Evolutionary conservation across 2,797 vertebrate species (phyloP).

Genomic region (Oreonectes daqikongensis): DNA sequence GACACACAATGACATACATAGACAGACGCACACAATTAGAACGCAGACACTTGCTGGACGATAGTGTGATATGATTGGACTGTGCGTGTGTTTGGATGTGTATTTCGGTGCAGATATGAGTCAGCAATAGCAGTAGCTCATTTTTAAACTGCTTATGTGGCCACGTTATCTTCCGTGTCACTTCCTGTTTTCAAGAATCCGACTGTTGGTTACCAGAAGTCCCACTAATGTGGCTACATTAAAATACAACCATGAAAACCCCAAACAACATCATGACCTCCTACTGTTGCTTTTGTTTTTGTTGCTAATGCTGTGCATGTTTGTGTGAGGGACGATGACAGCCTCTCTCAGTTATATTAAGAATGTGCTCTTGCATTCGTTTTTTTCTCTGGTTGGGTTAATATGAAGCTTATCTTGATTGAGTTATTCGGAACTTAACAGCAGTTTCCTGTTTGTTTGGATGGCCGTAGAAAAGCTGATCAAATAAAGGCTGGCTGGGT

Average conservation of each 20-base stretch:
- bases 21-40: not conserved
- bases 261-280: conserved; percentile 4
- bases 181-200: conserved; percentile 56
- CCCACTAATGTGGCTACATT: conserved; percentile 41
- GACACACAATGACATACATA: no score
- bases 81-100: conserved; percentile 12
- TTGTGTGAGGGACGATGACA: not conserved
- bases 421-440: conserved; percentile 23
- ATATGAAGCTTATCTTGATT: conserved; percentile 25
- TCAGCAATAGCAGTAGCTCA: conserved; percentile 40
- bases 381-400: conserved; percentile 15
- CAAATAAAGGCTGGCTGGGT: conserved; percentile 4
- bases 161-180: conserved; percentile 39
- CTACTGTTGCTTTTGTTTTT: not conserved
- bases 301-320: no score
- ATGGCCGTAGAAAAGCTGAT: conserved; percentile 8
- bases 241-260: conserved; percentile 22
- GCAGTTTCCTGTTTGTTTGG: conserved; percentile 35
- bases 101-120: conserved; percentile 30
- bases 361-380: not conserved
- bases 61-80: conserved; percentile 5
- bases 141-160: conserved; percentile 44
- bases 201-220: conserved; percentile 51
- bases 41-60: not conserved
- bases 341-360: not conserved